These are phyloP conservation scores for Hermatobates lingyangjiaoensis DNA, from an alignment of 1,140 invertebrate genomes.

Conservation along the genomic window DNA sequence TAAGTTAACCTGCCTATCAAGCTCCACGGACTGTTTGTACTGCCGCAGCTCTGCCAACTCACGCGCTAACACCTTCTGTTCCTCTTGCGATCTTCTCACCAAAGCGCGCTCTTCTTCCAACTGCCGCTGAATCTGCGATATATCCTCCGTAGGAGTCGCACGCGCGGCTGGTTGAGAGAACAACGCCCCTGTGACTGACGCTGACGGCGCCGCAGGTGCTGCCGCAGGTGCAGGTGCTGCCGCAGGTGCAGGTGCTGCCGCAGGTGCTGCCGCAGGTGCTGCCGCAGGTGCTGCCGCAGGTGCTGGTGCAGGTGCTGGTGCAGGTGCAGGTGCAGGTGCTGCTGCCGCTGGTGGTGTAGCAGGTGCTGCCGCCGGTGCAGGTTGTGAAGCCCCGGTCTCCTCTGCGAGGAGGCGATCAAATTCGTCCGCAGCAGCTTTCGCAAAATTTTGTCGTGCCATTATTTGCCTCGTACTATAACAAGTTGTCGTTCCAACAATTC, in stretches of 20 bases:
- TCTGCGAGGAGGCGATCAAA: too few species aligned
- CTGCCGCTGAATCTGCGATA: not conserved
- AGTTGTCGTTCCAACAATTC: not conserved
- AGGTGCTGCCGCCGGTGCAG: not conserved
- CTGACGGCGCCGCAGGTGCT: not conserved
- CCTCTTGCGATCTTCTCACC: not conserved
- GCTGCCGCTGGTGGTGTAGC: not conserved
- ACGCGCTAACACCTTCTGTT: not conserved
- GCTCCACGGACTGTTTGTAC: not conserved
- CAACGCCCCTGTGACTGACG: too few species aligned
- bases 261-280: too few species aligned
- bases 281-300: too few species aligned
- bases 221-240: not conserved
- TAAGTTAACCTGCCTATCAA: not conserved
- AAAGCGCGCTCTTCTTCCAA: not conserved
- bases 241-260: not conserved
- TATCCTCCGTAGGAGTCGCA: not conserved
- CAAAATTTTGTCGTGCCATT: too few species aligned
- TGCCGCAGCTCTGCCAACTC: not conserved
- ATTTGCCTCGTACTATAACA: too few species aligned
- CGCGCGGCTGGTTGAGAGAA: not conserved
- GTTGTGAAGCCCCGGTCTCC: too few species aligned
- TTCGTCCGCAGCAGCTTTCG: too few species aligned
- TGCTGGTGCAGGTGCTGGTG: not conserved
- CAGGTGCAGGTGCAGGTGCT: not conserved